phyloP scores from a whole-genome alignment of 2,797 vertebrate species.

The Siniperca scherzeri region DNA sequence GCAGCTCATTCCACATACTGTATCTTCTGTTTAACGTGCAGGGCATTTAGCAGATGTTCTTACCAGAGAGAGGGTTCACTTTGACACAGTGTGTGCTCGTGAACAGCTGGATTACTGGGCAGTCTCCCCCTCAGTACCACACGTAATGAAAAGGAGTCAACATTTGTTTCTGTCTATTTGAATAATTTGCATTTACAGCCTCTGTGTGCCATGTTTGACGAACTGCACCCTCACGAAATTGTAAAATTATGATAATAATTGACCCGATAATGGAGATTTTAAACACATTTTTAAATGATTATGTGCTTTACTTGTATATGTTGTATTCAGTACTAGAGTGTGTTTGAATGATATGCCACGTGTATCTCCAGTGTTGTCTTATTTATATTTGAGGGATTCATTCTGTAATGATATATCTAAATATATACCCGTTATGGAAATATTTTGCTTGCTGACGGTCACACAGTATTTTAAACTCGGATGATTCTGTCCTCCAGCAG shows the following conservation, averaged over 20 bases:
- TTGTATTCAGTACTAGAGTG: conserved; percentile 70
- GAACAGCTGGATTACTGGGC: not conserved
- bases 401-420: conserved; percentile 31
- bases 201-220: conserved; percentile 2
- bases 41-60: conserved; percentile 13
- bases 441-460: conserved; percentile 27
- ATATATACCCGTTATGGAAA: conserved; percentile 29
- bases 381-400: conserved; percentile 51
- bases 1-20: not conserved
- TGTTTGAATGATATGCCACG: conserved; percentile 56
- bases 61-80: not conserved
- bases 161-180: not conserved
- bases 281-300: conserved; percentile 31
- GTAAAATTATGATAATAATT: conserved; percentile 16
- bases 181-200: conserved; percentile 21
- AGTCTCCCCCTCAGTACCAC: not conserved
- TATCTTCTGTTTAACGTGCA: not conserved
- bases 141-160: not conserved
- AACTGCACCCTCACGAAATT: conserved; percentile 24
- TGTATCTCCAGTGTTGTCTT: conserved; percentile 59
- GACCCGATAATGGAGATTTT: conserved; percentile 33
- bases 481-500: conserved; percentile 7
- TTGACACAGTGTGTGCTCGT: not conserved
- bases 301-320: conserved; percentile 72
- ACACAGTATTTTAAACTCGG: not conserved